Percentiles rank a stretch among this genome's conserved stretches.
Conservation (phyloP, 2,888 invertebrate species). For the Conchocele bisecta region DNA sequence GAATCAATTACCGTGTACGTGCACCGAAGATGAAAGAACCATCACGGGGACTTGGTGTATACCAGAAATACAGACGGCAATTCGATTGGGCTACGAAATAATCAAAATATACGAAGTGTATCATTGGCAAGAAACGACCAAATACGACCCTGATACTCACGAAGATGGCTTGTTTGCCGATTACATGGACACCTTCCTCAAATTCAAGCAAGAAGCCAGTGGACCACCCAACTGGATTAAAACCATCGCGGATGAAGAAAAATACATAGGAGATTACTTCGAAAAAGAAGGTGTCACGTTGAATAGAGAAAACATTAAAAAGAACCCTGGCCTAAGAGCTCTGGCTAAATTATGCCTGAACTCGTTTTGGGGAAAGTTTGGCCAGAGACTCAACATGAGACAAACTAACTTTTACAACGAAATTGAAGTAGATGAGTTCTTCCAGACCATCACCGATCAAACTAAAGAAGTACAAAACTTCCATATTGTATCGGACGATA, state of each 20-base stretch:
- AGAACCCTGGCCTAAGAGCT: constrained; percentile 48
- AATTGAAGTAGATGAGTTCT: not conserved
- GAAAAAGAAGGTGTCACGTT: constrained; percentile 53
- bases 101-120: constrained; percentile 76
- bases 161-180: constrained; percentile 70
- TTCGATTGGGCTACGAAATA: constrained; percentile 75
- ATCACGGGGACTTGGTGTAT: constrained; percentile 78
- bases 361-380: constrained; percentile 60
- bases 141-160: constrained; percentile 47
- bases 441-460: not conserved
- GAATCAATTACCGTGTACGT: constrained; percentile 67
- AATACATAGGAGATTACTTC: constrained; percentile 58
- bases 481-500: not conserved
- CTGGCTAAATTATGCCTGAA: constrained; percentile 47
- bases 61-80: constrained; percentile 77
- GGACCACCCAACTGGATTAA: constrained; percentile 61
- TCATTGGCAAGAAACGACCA: constrained; percentile 56
- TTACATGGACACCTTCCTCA: constrained; percentile 73
- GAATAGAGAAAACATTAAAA: constrained; percentile 27
- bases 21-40: constrained; percentile 66
- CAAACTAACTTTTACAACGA: constrained; percentile 15
- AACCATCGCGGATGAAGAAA: constrained; percentile 47
- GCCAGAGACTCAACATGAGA: constrained; percentile 25
- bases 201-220: constrained; percentile 67
- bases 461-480: constrained; percentile 1